Base-by-base conservation (phyloP, 2,888 invertebrate species). In the Apamea monoglypha region DNA sequence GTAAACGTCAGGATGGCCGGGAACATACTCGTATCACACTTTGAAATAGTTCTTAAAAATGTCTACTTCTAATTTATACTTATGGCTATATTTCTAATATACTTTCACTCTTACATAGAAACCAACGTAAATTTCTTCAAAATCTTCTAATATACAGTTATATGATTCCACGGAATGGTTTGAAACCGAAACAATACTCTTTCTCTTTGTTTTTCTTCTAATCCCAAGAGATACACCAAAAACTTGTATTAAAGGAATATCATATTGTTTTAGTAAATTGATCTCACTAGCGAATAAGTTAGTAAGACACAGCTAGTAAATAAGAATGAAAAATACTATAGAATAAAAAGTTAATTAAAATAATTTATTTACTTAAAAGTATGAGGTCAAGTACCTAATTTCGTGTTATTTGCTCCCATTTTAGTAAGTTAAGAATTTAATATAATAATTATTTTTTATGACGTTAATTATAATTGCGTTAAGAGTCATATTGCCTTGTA, bases 351-450 rank as follows among this genome's bases (percentile, higher is more conserved):
- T 61, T 59, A 64, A 69, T 78, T 67, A 67, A 44, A 21, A 40
- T 25, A 25, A 63, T 73, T 59, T 73, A 10, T 80, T 64, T 59
- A 68, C 68, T 69, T 59, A 53, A 25, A 83, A 74, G 21, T 74
- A 84, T 74, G 74, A 63, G 74, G 68, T 74, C 50, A 81, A 83
- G 70, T 53, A 64, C 12, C 25, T 40, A 25, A 44, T 61, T 83
- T 70, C 36, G 16, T 73, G 12, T 18, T 50, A 82, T 69, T 69
- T 32, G n/a, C 72, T 68, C 47, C 36, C 36, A 36, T 67, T 63
- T 32, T 56, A 67, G 59, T 59, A 61, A 71, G 16, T 53, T 53
- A 36, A 61, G n/a, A 67, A 80, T 66, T 73, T 59, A 21, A 50
- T 40, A 12, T 10, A 50, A 59, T 66, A 66, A 83, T 76, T 59